Base-by-base conservation (phyloP, 1,140 invertebrate genomes). In the Camponotus pennsylvanicus region DNA sequence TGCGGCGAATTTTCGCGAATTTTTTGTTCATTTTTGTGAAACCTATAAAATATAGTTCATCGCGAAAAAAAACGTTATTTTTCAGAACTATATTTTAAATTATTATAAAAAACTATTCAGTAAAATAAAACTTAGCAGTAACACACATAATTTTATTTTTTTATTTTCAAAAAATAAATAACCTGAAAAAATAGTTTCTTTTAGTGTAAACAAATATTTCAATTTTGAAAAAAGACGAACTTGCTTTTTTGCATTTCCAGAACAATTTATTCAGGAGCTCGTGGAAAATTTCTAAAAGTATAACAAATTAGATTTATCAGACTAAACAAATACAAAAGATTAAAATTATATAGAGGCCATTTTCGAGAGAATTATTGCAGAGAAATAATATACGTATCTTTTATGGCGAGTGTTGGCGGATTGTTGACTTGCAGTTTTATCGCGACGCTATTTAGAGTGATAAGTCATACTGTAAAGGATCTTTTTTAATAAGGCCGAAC, bases 311-410 rank as follows among this genome's bases (percentile, higher is more conserved):
- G 13, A 83, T 83, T 45, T 63, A 73, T 49, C 69, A 49, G 18
- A 34, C 40, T n/a, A 32, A 73, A 49, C 63, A 83, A 75, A 83
- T 75, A 83, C 8, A 32, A 49, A 27, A 61, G 79, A 73, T 83
- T 73, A 83, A 75, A 59, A 75, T 83, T 75, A 83, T 73, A 45
- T 73, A 73, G 21, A 55, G 79, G 37, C 27, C 69, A 73, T 83
- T 82, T 71, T 15, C 18, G 67, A 59, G 37, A 73, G 55, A 83
- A 34, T 73, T 83, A 71, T 83, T 61, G 32, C 55, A 34, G 34
- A 6, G 1, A 27, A 40, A 13, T 21, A 40, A n/a, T 40, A n/a
- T 40, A n/a, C 55, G 5, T 59, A 73, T 61, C 55, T 73, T 75
- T 75, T n/a, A 37, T 21, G 18, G 27, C 13, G n/a, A 61, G 8